Percentiles rank a stretch among this genome's conserved stretches.
Evolutionary conservation across 2,888 invertebrate species (phyloP).

Genomic region (Cephus rjabovi): DNA sequence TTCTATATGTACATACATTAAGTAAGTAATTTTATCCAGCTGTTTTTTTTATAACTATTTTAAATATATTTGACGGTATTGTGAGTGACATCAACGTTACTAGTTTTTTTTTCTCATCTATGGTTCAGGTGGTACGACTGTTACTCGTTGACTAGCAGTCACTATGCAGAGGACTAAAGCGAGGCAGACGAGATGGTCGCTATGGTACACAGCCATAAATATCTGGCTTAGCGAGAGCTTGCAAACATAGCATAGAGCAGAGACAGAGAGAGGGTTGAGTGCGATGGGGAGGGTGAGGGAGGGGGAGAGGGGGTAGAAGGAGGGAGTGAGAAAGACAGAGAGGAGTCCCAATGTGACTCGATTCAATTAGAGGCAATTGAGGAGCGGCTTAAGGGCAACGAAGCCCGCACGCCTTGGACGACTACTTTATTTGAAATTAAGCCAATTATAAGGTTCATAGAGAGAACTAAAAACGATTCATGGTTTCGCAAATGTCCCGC

Average conservation of each 20-base stretch:
- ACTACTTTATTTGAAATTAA: constrained; percentile 37
- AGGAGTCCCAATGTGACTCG: constrained; percentile 25
- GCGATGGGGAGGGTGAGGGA: not conserved
- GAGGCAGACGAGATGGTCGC: not conserved
- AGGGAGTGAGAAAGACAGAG: constrained; percentile 5
- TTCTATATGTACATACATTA: not conserved
- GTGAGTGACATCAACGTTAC: not conserved
- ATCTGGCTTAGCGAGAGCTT: not conserved
- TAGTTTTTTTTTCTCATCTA: not conserved
- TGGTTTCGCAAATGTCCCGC: not conserved
- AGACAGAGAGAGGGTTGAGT: not conserved
- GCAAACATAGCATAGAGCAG: not conserved
- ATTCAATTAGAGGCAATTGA: constrained; percentile 43
- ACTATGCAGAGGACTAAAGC: not conserved
- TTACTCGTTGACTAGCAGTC: not conserved
- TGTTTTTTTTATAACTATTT: not conserved
- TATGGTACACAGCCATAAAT: constrained; percentile 4
- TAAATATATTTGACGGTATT: not conserved
- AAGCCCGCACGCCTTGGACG: constrained; percentile 9
- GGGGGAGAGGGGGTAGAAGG: not conserved
- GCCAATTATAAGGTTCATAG: constrained; percentile 29
- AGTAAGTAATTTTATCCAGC: not conserved
- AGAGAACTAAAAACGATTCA: not conserved
- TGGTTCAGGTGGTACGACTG: not conserved
- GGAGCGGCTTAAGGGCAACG: constrained; percentile 25